phyloP scores from a whole-genome alignment of 2,888 invertebrate species.

The Cepaea hortensis region DNA sequence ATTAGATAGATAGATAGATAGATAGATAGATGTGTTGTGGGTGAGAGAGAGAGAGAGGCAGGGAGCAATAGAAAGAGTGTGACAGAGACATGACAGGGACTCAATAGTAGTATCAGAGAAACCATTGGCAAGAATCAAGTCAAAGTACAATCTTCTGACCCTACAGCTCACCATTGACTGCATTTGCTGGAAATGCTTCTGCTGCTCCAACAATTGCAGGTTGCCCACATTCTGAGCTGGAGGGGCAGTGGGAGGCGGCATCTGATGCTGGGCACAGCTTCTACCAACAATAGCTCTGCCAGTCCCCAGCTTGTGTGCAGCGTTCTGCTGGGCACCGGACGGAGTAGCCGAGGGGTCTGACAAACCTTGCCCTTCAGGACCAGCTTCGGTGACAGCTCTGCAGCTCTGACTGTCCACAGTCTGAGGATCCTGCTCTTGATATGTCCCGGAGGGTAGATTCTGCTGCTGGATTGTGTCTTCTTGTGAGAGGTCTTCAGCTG shows the following conservation, averaged over 20 bases:
- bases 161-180: neutral
- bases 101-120: neutral
- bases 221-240: constrained; percentile 14
- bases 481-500: constrained; percentile 13
- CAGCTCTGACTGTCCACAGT: neutral
- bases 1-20: no score
- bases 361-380: neutral
- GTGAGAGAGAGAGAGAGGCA: no score
- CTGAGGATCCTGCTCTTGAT: constrained; percentile 25
- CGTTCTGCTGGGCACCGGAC: neutral
- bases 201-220: constrained; percentile 35
- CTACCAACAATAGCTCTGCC: constrained; percentile 40
- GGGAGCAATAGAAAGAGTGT: neutral
- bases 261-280: constrained; percentile 21
- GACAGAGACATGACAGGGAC: neutral
- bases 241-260: neutral
- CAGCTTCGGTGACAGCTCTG: constrained; percentile 29
- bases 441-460: neutral
- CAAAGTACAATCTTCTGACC: neutral
- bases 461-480: constrained; percentile 13
- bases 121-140: neutral
- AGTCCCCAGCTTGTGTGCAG: neutral
- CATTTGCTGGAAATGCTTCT: constrained; percentile 15
- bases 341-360: neutral
- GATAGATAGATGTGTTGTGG: no score